phyloP scores from a whole-genome alignment of 1,140 invertebrate genomes.

The Drosophila nikananu region DNA sequence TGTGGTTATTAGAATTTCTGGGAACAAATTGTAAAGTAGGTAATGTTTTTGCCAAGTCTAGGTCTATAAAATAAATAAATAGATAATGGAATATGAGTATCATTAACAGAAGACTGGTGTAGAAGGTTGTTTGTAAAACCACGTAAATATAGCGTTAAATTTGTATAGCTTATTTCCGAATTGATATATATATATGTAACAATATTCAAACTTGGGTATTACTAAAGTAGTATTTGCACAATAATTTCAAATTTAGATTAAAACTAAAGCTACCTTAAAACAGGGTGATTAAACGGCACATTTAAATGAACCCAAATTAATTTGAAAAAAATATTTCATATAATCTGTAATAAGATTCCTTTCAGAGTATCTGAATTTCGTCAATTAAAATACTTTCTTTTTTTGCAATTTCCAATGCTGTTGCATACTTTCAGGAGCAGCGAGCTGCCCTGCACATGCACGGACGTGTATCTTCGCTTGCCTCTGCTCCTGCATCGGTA shows the following conservation, averaged over 20 bases:
- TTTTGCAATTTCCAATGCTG: constrained; percentile 28
- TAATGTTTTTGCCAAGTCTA: not conserved
- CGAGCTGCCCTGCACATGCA: constrained; percentile 50
- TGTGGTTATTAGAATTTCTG: not conserved
- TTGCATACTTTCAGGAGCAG: constrained; percentile 67
- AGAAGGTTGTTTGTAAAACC: too few relatives aligned
- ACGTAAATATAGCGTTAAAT: not conserved
- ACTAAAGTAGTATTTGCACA: not conserved
- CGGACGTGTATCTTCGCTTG: constrained; percentile 25
- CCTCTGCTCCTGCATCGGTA: constrained; percentile 17
- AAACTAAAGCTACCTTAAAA: not conserved
- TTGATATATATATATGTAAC: not conserved
- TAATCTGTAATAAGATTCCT: too few relatives aligned
- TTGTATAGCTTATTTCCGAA: too few relatives aligned
- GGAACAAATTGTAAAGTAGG: not conserved
- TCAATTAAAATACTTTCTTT: not conserved
- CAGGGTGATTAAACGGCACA: not conserved
- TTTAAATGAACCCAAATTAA: not conserved
- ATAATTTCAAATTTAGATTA: not conserved
- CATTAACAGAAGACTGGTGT: not conserved
- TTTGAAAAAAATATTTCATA: not conserved
- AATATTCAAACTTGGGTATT: not conserved
- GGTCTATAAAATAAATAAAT: not conserved
- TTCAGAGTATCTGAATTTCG: constrained; percentile 41
- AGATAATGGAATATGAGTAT: not conserved